phyloP scores from a whole-genome alignment of 2,113 vertebrate species.

The Bucco capensis region DNA sequence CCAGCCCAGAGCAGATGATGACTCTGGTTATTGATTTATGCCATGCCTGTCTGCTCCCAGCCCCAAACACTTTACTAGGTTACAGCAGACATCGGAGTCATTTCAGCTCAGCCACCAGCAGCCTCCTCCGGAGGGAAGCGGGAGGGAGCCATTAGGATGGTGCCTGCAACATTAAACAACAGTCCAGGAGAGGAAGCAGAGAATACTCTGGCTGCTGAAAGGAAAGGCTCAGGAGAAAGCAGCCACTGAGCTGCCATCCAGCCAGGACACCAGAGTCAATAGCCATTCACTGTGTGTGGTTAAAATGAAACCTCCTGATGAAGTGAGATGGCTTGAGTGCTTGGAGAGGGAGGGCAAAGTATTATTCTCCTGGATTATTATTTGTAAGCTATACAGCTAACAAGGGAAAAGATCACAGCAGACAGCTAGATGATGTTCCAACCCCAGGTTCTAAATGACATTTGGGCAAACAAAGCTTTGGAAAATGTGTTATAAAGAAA shows the following conservation, averaged over 20 bases:
- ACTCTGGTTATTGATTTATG: conserved; percentile 57
- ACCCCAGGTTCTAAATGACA: not conserved
- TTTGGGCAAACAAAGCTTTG: conserved; percentile 26
- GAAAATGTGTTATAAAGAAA: not conserved
- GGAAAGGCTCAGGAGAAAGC: conserved; percentile 41
- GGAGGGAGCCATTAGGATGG: conserved; percentile 64
- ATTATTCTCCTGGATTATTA: conserved; percentile 58
- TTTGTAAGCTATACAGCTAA: conserved; percentile 50
- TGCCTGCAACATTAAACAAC: conserved; percentile 67
- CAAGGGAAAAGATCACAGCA: conserved; percentile 54
- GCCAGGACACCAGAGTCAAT: conserved; percentile 63
- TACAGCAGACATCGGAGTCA: conserved; percentile 50
- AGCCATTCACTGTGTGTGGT: conserved; percentile 48
- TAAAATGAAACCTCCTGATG: conserved; percentile 66
- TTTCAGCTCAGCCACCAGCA: conserved; percentile 47
- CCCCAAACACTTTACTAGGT: conserved; percentile 61
- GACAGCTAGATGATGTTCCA: conserved; percentile 36
- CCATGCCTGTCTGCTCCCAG: conserved; percentile 52
- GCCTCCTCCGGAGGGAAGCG: conserved; percentile 46
- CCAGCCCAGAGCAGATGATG: conserved; percentile 35
- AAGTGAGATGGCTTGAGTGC: conserved; percentile 59
- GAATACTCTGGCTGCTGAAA: conserved; percentile 54
- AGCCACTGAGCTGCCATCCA: conserved; percentile 52
- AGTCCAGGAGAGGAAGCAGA: conserved; percentile 56
- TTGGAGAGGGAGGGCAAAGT: conserved; percentile 53